Conservation (phyloP, 2,113 vertebrate species). For the Sinocyclocheilus maitianheensis region DNA sequence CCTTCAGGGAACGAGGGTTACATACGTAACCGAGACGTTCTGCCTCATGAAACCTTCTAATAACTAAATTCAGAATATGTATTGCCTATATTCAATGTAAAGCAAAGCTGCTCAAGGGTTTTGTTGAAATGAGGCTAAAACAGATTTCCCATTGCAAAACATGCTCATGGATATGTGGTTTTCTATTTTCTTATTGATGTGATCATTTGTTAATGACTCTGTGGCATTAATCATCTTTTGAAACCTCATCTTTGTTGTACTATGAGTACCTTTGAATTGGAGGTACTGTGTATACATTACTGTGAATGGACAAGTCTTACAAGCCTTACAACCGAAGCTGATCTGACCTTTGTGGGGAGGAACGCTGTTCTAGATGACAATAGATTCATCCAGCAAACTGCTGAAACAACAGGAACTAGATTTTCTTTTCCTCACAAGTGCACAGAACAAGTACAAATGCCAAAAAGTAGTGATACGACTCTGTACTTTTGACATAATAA, state of each 20-base stretch:
- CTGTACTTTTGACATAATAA: background rate
- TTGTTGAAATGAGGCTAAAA: background rate
- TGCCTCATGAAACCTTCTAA: background rate
- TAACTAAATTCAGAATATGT: background rate
- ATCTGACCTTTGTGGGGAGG: background rate
- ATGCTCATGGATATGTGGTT: background rate
- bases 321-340: background rate
- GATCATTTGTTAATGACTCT: background rate
- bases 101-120: background rate
- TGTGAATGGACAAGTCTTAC: background rate
- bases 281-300: background rate
- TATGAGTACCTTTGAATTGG: background rate
- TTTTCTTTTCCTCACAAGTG: too few relatives aligned
- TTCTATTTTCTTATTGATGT: background rate
- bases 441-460: background rate
- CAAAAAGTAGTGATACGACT: background rate
- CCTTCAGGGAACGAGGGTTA: too few relatives aligned
- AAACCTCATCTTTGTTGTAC: background rate
- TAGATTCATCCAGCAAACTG: background rate
- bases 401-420: background rate
- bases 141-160: background rate
- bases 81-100: background rate
- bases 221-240: background rate
- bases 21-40: background rate
- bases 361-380: background rate